Evolutionary conservation across 2,888 invertebrate species (phyloP).

Genomic region (Ornithoptera priamus): DNA sequence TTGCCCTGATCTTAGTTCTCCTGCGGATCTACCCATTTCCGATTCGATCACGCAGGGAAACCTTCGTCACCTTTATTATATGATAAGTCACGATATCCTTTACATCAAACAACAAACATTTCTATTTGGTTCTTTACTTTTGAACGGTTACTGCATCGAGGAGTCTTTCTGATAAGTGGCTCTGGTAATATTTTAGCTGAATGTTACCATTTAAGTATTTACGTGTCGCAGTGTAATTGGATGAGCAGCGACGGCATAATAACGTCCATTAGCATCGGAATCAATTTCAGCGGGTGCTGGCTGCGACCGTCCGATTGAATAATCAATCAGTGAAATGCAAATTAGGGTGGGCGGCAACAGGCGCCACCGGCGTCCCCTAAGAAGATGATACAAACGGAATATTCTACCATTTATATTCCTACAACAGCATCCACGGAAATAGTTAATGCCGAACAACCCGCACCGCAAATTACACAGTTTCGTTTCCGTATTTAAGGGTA

Average conservation of each 20-base stretch:
- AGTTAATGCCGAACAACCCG: constrained; percentile 15
- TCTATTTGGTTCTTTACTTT: no score
- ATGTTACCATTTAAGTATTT: no score
- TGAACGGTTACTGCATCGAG: no score
- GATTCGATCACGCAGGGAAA: no score
- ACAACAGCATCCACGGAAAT: constrained; percentile 21
- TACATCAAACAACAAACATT: no score
- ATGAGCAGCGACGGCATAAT: constrained; percentile 41
- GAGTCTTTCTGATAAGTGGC: no score
- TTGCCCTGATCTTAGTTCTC: no score
- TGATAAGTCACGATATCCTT: no score
- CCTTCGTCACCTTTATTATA: no score
- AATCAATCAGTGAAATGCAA: constrained; percentile 76
- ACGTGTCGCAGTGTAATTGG: no score
- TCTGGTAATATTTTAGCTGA: no score
- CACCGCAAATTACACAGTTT: constrained; percentile 15
- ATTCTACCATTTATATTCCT: constrained; percentile 31
- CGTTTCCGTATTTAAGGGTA: constrained; percentile 23
- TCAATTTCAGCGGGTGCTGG: constrained; percentile 54
- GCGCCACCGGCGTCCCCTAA: constrained; percentile 45
- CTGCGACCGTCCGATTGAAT: constrained; percentile 68
- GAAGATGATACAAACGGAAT: constrained; percentile 36
- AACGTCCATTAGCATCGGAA: constrained; percentile 50
- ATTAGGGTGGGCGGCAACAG: constrained; percentile 62
- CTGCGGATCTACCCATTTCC: no score